Evolutionary conservation across 1,140 invertebrate species (phyloP).

Genomic region (Brachionus asplanchnoidis): DNA sequence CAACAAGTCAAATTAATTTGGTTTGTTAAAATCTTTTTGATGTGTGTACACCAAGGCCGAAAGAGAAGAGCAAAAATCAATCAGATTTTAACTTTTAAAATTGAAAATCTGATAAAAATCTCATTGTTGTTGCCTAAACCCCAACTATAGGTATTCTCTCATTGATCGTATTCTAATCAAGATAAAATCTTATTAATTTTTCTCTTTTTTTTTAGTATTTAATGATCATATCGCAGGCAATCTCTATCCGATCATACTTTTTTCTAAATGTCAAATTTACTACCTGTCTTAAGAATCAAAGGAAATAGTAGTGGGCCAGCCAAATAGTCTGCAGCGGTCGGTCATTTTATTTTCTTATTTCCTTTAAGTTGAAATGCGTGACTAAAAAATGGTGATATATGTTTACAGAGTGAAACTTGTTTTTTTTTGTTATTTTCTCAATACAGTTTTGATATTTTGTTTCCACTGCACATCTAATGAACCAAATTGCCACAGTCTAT

Average conservation of each 20-base stretch:
- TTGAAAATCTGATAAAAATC: background rate
- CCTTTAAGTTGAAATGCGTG: background rate
- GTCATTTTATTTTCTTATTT: background rate
- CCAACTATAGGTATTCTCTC: background rate
- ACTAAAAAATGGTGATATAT: background rate
- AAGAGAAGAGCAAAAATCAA: background rate
- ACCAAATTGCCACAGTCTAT: background rate
- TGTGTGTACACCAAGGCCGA: background rate
- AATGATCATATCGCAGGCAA: conserved; percentile 5
- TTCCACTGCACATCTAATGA: background rate
- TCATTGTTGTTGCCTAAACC: background rate
- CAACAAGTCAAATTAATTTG: background rate
- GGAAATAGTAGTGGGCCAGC: background rate
- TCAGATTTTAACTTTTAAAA: background rate
- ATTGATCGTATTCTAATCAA: background rate
- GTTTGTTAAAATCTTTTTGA: conserved; percentile 16
- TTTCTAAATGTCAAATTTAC: background rate
- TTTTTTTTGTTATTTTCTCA: background rate
- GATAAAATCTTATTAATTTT: background rate
- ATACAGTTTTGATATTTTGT: no score
- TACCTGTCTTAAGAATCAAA: background rate
- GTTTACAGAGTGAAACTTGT: background rate
- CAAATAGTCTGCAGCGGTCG: background rate
- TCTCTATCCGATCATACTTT: background rate
- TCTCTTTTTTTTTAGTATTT: background rate